Percentiles rank a stretch among this genome's conserved stretches.
phyloP scores from a whole-genome alignment of 1,140 invertebrate species.

The Lordiphosa clarofinis region DNA sequence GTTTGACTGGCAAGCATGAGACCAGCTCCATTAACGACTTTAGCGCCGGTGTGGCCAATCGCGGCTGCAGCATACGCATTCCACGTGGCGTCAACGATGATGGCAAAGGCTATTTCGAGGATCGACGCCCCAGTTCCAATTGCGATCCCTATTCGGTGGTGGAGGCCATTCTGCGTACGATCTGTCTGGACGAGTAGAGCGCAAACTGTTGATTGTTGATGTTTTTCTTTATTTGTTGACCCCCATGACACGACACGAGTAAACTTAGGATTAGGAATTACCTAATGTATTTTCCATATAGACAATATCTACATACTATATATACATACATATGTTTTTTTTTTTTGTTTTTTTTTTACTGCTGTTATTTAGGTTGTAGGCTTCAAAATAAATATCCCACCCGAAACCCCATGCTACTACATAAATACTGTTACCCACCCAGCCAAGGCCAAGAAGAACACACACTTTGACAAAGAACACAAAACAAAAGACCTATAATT shows the following conservation, averaged over 20 bases:
- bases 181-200: constrained; percentile 83
- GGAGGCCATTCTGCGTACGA: constrained; percentile 85
- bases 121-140: constrained; percentile 92
- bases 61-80: constrained; percentile 87
- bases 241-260: not conserved
- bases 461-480: constrained; percentile 15
- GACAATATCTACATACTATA: no score
- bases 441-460: constrained; percentile 5
- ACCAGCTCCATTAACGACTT: constrained; percentile 89
- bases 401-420: not conserved
- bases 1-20: constrained; percentile 89
- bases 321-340: no score
- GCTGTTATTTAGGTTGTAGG: constrained; percentile 1
- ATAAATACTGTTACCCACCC: constrained; percentile 1
- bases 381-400: constrained; percentile 7
- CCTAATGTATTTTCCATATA: constrained; percentile 39
- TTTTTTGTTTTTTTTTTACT: no score
- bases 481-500: constrained; percentile 38
- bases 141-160: constrained; percentile 90
- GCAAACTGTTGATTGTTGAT: no score
- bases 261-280: constrained; percentile 35
- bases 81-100: constrained; percentile 89
- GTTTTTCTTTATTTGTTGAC: no score
- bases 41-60: constrained; percentile 87
- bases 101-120: constrained; percentile 92